These are phyloP conservation scores for Cavia aperea DNA, from an alignment of 2,113 vertebrate genomes.

Conservation along the genomic window DNA sequence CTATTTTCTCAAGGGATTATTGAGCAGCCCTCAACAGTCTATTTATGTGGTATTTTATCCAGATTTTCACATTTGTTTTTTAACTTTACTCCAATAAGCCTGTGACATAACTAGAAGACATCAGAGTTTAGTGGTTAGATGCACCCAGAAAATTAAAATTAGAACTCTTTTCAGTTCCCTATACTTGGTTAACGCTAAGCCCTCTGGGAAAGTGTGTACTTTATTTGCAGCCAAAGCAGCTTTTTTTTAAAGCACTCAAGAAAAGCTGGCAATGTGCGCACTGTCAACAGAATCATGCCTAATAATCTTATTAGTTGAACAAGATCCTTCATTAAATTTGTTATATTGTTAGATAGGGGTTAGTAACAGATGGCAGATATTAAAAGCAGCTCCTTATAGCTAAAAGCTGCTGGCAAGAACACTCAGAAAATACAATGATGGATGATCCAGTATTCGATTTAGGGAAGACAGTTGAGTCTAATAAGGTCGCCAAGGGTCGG, in stretches of 20 bases:
- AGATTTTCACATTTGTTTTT: background rate
- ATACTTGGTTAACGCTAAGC: background rate
- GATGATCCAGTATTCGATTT: constrained; percentile 52
- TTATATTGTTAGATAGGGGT: constrained; percentile 32
- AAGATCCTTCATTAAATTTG: constrained; percentile 58
- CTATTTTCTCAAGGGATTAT: background rate
- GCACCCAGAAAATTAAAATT: constrained; percentile 19
- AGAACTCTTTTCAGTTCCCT: constrained; percentile 11
- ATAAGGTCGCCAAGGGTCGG: constrained; percentile 46
- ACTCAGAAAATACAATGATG: constrained; percentile 52
- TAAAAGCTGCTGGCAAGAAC: constrained; percentile 59
- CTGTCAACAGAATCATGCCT: constrained; percentile 56
- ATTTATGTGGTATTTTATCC: background rate
- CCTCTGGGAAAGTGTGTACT: background rate
- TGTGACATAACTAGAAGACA: constrained; percentile 27
- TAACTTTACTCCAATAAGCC: constrained; percentile 23
- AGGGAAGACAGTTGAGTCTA: constrained; percentile 44
- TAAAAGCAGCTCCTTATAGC: constrained; percentile 56
- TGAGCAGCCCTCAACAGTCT: background rate
- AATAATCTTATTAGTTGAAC: constrained; percentile 58
- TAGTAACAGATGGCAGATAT: constrained; percentile 61
- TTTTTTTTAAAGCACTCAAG: constrained; percentile 52
- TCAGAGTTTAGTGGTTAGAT: background rate
- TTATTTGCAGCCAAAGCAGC: constrained; percentile 53
- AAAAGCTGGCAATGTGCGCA: constrained; percentile 51